Evolutionary conservation across 2,888 invertebrate species (phyloP).

Genomic region (Oeneis ivallda): DNA sequence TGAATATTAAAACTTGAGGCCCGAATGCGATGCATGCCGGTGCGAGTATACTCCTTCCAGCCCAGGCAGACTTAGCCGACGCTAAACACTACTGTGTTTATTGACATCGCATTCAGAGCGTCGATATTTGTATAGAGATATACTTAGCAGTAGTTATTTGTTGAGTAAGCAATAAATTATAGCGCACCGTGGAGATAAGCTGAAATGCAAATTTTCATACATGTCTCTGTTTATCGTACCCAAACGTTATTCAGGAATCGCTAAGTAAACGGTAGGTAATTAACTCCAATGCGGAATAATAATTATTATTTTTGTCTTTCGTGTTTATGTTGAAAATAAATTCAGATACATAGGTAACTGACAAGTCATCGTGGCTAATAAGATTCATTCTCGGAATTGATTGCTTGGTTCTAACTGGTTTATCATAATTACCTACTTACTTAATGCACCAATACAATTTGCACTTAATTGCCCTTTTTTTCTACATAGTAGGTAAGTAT

Average conservation of each 20-base stretch:
- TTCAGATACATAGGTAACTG: constrained; percentile 2
- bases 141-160: constrained; percentile 30
- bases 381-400: constrained; percentile 21
- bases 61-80: constrained; percentile 50
- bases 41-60: constrained; percentile 32
- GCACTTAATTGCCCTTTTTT: neutral
- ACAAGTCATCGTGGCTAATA: constrained; percentile 15
- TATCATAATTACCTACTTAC: constrained; percentile 23
- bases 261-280: neutral
- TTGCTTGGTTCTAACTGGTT: constrained; percentile 13
- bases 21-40: constrained; percentile 57
- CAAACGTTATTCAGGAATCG: neutral
- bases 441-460: constrained; percentile 11
- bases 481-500: neutral
- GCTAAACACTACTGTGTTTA: constrained; percentile 47
- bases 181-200: constrained; percentile 23
- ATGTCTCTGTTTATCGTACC: neutral
- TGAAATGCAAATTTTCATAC: constrained; percentile 8
- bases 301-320: constrained; percentile 1
- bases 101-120: constrained; percentile 31
- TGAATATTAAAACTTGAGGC: constrained; percentile 76
- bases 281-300: too few relatives aligned
- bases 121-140: constrained; percentile 31
- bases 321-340: constrained; percentile 8
- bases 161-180: constrained; percentile 31